Conservation (phyloP, 2,797 vertebrate genomes). For the Otolemur crassicaudatus region DNA sequence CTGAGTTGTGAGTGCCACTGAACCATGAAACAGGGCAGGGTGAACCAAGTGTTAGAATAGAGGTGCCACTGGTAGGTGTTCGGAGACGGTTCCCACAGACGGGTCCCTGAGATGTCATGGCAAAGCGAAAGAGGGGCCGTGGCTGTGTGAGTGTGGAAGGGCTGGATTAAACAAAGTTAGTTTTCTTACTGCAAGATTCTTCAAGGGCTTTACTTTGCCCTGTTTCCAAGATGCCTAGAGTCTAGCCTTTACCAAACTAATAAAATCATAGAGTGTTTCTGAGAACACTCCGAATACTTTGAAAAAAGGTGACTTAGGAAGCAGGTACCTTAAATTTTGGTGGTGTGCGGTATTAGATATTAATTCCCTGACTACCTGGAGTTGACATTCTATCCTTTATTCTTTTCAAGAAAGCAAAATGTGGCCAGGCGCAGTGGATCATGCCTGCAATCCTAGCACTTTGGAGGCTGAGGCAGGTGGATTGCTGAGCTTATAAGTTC, state of each 20-base stretch:
- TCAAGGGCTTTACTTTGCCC: background rate
- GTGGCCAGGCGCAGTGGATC: no score
- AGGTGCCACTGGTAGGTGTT: background rate
- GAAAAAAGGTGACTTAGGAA: background rate
- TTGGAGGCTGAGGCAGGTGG: no score
- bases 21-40: no score
- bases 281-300: background rate
- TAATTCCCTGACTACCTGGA: background rate
- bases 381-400: background rate
- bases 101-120: background rate
- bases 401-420: conserved; percentile 42
- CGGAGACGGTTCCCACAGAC: accelerated
- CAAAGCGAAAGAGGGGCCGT: background rate
- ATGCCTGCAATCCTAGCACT: no score
- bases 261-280: background rate
- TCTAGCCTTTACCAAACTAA: background rate
- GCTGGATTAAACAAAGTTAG: background rate
- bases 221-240: background rate
- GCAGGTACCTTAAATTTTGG: background rate
- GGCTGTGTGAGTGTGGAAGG: background rate
- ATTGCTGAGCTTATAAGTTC: no score
- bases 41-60: background rate
- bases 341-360: background rate
- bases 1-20: background rate
- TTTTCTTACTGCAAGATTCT: background rate